Base-by-base conservation (phyloP, 1,140 invertebrate species). In the Aphelenchoides besseyi region DNA sequence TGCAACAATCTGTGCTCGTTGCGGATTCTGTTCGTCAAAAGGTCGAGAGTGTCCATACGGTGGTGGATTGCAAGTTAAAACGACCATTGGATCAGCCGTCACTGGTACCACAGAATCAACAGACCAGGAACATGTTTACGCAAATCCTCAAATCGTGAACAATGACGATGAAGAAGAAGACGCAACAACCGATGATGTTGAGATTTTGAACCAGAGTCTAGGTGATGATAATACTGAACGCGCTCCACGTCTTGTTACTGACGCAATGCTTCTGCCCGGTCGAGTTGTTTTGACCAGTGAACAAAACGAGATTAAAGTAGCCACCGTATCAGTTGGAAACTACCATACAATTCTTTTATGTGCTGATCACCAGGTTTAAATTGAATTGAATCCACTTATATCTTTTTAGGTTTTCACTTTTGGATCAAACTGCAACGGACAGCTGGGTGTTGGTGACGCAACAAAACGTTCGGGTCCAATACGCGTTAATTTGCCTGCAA, bases 361-460 rank as follows among this genome's bases (percentile, higher is more conserved):
- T 74, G 70, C 78, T 54, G 67, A 69, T 74, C 48, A 66, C 55
- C 73, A 74, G 48, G 73, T 78, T 12, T 16, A 18, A 37, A 18
- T 41, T 2, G 32, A 53, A 3, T 67, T 18, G 41, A 71, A 30
- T 66, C 74, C 69, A 75, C 76, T 68, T 63, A 61, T 79, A 80
- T 89, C 88, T 85, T 89, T 90, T 28, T 89, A 91, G 79, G 93
- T 97, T 0, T 91, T 90, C 72, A 87, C 94, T 0, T 90, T 89
- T 85, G 89, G 89, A 33, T 95, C 92, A 75, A 98, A 98, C 86
- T 90, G 92, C 76, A 91, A 92, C 83, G 95, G 95, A 0, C 95
- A 97, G 84, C 87, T 98, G 23, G 95, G 95, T 28, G 89, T 91
- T 32, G 93, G 93, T 0, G 92, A 96, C 85, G 87, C 91, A 2